Conservation (phyloP, 2,888 invertebrate species). For the Melangyna quadrimaculata region DNA sequence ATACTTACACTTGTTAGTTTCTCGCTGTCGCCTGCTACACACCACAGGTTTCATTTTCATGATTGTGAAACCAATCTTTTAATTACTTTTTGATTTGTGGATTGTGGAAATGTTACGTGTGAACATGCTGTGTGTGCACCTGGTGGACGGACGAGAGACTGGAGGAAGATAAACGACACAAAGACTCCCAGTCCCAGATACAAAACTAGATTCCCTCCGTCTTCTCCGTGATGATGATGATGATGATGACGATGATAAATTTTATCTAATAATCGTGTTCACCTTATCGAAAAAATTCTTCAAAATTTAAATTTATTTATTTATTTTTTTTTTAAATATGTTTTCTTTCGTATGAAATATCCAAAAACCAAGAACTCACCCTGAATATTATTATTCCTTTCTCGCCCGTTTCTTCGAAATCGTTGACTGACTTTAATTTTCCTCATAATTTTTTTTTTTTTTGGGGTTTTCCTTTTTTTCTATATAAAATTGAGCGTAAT, state of each 20-base stretch:
- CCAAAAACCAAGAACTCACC: slow-evolving; percentile 42
- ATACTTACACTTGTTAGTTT: background rate
- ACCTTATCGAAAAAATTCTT: background rate
- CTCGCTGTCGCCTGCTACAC: background rate
- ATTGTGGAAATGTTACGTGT: slow-evolving; percentile 32
- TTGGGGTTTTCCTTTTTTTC: slow-evolving; percentile 8
- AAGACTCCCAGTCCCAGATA: background rate
- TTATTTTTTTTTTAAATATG: background rate
- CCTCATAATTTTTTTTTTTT: background rate
- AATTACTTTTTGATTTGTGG: slow-evolving; percentile 37
- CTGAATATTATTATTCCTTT: slow-evolving; percentile 49
- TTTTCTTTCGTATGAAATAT: background rate
- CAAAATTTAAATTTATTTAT: no score
- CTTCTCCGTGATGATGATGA: no score
- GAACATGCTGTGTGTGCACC: slow-evolving; percentile 17
- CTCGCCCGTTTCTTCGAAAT: slow-evolving; percentile 21
- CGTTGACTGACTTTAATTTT: background rate
- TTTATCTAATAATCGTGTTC: slow-evolving; percentile 6
- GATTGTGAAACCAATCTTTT: slow-evolving; percentile 35
- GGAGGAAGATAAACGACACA: background rate
- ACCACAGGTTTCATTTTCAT: slow-evolving; percentile 15
- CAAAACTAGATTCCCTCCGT: background rate
- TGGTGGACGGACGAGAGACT: background rate
- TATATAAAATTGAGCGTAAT: slow-evolving; percentile 52
- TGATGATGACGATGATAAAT: no score